Conservation (phyloP, 2,113 vertebrate genomes). For the Mirounga angustirostris region DNA sequence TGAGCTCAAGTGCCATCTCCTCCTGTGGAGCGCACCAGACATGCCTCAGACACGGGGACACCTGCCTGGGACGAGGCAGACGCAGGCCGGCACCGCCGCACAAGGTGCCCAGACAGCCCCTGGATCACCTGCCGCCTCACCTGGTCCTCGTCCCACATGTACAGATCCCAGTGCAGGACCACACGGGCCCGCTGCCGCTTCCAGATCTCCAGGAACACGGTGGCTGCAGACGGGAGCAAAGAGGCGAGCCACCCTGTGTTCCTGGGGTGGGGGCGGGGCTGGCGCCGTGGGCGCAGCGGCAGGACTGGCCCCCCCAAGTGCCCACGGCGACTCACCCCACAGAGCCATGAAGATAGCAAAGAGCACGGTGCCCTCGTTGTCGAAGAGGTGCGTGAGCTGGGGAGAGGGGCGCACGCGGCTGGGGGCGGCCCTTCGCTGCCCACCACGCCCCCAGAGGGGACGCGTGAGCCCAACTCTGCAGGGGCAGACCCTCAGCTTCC, state of each 20-base stretch:
- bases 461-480: too few relatives aligned
- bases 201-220: slow-evolving; percentile 96
- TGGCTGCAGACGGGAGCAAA: slow-evolving; percentile 86
- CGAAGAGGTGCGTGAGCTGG: slow-evolving; percentile 95
- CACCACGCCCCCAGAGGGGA: neutral
- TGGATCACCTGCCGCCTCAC: slow-evolving; percentile 80
- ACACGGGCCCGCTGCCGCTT: slow-evolving; percentile 90
- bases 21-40: slow-evolving; percentile 86
- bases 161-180: slow-evolving; percentile 92
- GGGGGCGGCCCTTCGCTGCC: neutral
- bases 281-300: neutral
- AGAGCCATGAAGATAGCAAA: slow-evolving; percentile 97
- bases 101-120: neutral
- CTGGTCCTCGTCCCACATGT: slow-evolving; percentile 95
- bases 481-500: neutral
- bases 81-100: neutral
- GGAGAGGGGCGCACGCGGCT: neutral
- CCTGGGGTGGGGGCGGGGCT: fast-evolving
- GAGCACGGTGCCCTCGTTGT: slow-evolving; percentile 95
- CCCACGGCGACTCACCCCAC: slow-evolving; percentile 91
- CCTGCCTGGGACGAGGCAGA: neutral
- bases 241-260: fast-evolving
- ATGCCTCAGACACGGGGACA: neutral
- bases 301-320: fast-evolving
- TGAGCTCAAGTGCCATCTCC: slow-evolving; percentile 92